Evolutionary conservation across 2,797 vertebrate genomes (phyloP), one percentile per base, ranked within the genome.

Genomic region (Scyliorhinus canicula): DNA sequence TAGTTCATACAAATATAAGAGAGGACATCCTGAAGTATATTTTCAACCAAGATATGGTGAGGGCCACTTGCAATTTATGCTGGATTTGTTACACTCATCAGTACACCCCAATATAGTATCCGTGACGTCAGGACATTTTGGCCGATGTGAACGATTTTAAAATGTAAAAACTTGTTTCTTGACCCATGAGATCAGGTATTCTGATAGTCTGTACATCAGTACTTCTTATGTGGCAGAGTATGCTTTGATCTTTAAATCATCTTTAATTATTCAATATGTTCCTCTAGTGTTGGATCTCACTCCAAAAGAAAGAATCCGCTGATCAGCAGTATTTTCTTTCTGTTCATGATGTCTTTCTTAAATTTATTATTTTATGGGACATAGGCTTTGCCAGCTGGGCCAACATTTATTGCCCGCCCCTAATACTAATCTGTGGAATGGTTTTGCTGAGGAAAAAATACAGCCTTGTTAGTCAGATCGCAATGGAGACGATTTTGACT

Each of bases 91-190:
- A 71, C 44, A 44, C 47, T 74, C 47, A 50, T 71, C 47, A 91
- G 88, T 44, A 74, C 12, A 16, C 12, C 47, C 65, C 31, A 65
- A 65, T 91, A 31, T 50, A 28, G 28, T 50, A n/a, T 26, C 14
- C 24, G 47, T 74, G 50, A n/a, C 71, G 67, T 52, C 67, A 94
- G 74, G 74, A 71, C 67, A 94, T 94, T 94, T 94, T 52, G 93
- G 74, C 50, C 21, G 28, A 16, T 67, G 67, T 28, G 52, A 67
- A 67, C 16, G 26, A 93, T 71, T 91, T 93, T 71, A n/a, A 71
- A 74, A 74, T 52, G 69, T 35, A 52, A 94, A 74, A 74, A 52
- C 50, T 94, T 65, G 71, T 71, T 94, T 67, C 31, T 94, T 93
- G 93, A 93, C 44, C 65, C 93, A 65, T 65, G 57, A 91, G 60